Evolutionary conservation across 2,113 vertebrate species (phyloP).

Genomic region (Phyllostomus hastatus): DNA sequence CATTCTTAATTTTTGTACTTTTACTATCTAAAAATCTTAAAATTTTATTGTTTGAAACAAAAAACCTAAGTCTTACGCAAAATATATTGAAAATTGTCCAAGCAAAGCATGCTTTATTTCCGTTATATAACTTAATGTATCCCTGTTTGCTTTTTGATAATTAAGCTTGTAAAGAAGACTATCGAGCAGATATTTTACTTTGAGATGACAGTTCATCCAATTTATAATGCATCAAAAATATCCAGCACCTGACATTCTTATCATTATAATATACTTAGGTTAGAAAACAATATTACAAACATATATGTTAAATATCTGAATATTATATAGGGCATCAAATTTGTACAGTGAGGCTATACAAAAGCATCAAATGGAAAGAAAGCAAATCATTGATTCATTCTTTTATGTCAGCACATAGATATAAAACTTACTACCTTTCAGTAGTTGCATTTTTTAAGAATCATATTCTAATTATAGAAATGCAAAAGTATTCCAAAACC

Average conservation of each 20-base stretch:
- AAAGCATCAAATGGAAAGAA: background rate
- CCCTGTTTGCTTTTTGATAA: constrained; percentile 11
- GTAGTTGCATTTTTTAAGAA: background rate
- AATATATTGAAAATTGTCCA: background rate
- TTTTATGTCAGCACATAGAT: background rate
- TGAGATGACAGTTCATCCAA: background rate
- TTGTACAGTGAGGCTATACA: background rate
- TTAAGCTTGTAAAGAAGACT: background rate
- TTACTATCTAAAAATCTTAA: background rate
- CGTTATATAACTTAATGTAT: background rate
- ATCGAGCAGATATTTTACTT: background rate
- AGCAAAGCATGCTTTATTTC: background rate
- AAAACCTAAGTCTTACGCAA: background rate
- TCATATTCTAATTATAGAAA: constrained; percentile 28
- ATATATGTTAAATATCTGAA: background rate
- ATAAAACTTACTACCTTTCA: constrained; percentile 4
- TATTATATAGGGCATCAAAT: background rate
- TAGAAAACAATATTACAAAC: background rate
- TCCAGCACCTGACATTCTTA: background rate
- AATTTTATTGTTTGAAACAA: constrained; percentile 8
- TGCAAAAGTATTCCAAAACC: background rate
- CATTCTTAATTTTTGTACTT: constrained; percentile 3
- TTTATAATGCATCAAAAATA: constrained; percentile 20
- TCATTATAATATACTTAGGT: background rate
- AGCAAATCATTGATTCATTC: background rate